phyloP scores from a whole-genome alignment of 30 jellyfish, hydroid and myxozoan species.

The Pelagia noctiluca region DNA sequence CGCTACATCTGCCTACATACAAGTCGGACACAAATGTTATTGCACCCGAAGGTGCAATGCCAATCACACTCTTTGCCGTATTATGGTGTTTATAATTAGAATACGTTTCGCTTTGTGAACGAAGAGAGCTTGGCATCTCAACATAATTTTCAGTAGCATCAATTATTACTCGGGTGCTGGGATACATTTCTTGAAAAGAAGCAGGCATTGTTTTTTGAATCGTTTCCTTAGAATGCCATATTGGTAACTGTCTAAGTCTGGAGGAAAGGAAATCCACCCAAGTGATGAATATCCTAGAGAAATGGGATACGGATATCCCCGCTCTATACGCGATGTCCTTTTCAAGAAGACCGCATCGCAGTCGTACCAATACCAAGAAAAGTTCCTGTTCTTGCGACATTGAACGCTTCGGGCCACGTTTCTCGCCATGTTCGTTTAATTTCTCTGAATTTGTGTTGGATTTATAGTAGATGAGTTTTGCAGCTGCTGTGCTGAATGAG shows the following conservation, averaged over 20 bases:
- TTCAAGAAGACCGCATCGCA: too few species aligned
- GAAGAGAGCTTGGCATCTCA: constrained; percentile 62
- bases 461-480: neutral
- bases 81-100: constrained; percentile 60
- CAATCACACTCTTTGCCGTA: too few species aligned
- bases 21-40: too few species aligned
- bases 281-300: neutral
- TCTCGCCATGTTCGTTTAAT: too few species aligned
- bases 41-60: too few species aligned
- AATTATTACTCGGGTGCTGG: too few species aligned
- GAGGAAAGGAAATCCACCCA: constrained; percentile 24
- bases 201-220: constrained; percentile 50
- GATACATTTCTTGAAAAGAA: constrained; percentile 21
- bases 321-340: too few species aligned
- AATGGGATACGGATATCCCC: too few species aligned
- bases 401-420: constrained; percentile 12
- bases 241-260: constrained; percentile 14
- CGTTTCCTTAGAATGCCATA: constrained; percentile 37
- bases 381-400: constrained; percentile 36
- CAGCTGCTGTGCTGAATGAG: neutral
- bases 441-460: too few species aligned
- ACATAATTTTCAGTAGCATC: constrained; percentile 60
- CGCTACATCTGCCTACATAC: constrained; percentile 67
- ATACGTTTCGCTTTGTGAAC: constrained; percentile 51
- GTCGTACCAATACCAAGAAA: constrained; percentile 20